Conservation (phyloP, 2,113 vertebrate genomes). For the Ciconia maguari region DNA sequence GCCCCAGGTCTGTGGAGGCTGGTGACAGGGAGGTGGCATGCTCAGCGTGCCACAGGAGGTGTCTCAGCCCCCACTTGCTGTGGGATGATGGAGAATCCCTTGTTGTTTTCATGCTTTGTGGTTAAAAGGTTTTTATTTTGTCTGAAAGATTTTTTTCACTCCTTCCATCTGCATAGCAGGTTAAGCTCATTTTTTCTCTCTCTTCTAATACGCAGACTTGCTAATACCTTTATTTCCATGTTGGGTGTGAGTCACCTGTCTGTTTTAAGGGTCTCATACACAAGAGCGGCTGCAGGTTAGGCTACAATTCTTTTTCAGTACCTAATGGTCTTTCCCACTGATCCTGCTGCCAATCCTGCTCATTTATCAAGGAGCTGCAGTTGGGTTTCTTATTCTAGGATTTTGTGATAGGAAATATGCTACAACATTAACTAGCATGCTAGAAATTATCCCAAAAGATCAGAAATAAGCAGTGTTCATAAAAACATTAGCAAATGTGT, state of each 20-base stretch:
- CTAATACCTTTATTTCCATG: background rate
- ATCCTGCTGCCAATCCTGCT: background rate
- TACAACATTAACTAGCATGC: background rate
- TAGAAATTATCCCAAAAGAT: background rate
- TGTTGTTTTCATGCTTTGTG: background rate
- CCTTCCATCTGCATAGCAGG: background rate
- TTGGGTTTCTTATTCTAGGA: background rate
- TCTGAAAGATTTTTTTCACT: background rate
- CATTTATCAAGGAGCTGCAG: background rate
- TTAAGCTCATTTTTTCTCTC: background rate
- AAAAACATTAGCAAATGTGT: background rate
- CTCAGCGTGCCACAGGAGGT: background rate
- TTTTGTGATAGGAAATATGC: background rate
- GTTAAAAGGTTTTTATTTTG: background rate
- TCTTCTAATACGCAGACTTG: background rate
- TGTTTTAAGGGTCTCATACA: background rate
- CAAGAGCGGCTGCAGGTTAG: background rate
- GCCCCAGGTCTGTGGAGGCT: background rate
- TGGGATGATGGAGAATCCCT: background rate
- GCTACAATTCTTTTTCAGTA: background rate
- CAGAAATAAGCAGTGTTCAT: background rate
- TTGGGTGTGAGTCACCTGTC: background rate
- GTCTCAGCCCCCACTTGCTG: background rate
- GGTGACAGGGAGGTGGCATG: rapidly evolving
- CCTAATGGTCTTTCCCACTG: background rate